Evolutionary conservation across 2,888 invertebrate genomes (phyloP), one percentile per base, ranked within the genome.

Genomic region (Therioaphis trifolii): DNA sequence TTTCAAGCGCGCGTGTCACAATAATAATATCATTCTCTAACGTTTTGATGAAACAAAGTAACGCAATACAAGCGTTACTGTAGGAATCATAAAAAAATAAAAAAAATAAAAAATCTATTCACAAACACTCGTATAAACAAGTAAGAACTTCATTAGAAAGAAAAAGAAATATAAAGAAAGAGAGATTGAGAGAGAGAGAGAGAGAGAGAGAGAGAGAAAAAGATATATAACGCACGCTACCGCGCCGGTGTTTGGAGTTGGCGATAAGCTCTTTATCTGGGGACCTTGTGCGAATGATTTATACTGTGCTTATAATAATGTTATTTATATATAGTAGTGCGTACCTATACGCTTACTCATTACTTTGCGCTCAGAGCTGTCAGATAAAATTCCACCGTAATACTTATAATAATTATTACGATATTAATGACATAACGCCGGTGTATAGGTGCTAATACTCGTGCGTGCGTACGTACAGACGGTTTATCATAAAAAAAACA

Each of bases 181-280:
- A 76, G 35, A 35, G 7, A 35, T 7, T 5, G 35, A 35, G 4
- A 7, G 35, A 5, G 3, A 35, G 35, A 35, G 4, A 7, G 35
- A 35, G 35, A 35, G 35, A 35, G 35, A 7, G 35, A 35, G 7
- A 35, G 35, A 35, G 35, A 35, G 35, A 35, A 7, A 35, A 35
- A 35, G 4, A 7, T 43, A 24, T 74, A 74, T 46, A n/a, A 46
- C 72, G 12, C n/a, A n/a, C 49, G 14, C 71, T 15, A 24, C 15
- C 43, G 24, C 29, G 43, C 15, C 43, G 27, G 63, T 21, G 66
- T 49, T 61, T 29, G 66, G 49, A 49, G 49, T 49, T 35, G 29
- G 77, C 15, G 77, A 77, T 77, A 77, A 77, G 66, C 77, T 77
- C 66, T 66, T 77, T 66, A 66, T 77, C 77, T 66, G 77, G 21